phyloP scores from a whole-genome alignment of 1,140 invertebrate species.

The Latrodectus geometricus region DNA sequence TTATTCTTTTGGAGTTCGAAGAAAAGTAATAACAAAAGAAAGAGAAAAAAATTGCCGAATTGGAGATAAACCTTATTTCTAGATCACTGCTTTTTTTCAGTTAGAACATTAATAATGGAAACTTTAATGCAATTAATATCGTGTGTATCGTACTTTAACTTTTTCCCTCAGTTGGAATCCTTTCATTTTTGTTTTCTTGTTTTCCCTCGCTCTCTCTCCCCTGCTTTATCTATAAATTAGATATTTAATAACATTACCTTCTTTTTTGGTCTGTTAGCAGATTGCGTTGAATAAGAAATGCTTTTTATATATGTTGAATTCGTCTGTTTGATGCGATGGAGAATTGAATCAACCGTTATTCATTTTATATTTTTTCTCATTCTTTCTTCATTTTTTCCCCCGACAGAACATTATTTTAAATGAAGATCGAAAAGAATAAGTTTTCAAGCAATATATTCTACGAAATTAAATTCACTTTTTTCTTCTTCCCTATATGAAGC shows the following conservation, averaged over 20 bases:
- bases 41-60: slow-evolving; percentile 2
- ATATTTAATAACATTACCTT: slow-evolving; percentile 61
- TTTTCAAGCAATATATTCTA: slow-evolving; percentile 22
- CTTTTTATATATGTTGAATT: neutral
- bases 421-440: slow-evolving; percentile 35
- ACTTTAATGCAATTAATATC: slow-evolving; percentile 61
- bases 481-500: neutral
- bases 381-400: slow-evolving; percentile 26
- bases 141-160: slow-evolving; percentile 22
- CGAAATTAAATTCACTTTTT: slow-evolving; percentile 55
- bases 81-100: slow-evolving; percentile 43
- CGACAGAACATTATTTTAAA: slow-evolving; percentile 55
- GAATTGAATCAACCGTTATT: neutral
- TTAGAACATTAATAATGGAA: slow-evolving; percentile 62
- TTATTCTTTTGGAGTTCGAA: slow-evolving; percentile 33
- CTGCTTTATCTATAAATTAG: slow-evolving; percentile 62
- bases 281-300: slow-evolving; percentile 15
- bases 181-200: slow-evolving; percentile 6
- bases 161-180: slow-evolving; percentile 21
- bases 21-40: slow-evolving; percentile 16
- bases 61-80: slow-evolving; percentile 39
- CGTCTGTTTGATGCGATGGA: neutral
- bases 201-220: slow-evolving; percentile 8
- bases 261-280: slow-evolving; percentile 52
- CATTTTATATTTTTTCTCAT: slow-evolving; percentile 3